Percentiles rank a stretch among this genome's conserved stretches.
These are phyloP conservation scores for Drosophila funebris DNA, from an alignment of 1,140 invertebrate genomes.

Conservation along the genomic window DNA sequence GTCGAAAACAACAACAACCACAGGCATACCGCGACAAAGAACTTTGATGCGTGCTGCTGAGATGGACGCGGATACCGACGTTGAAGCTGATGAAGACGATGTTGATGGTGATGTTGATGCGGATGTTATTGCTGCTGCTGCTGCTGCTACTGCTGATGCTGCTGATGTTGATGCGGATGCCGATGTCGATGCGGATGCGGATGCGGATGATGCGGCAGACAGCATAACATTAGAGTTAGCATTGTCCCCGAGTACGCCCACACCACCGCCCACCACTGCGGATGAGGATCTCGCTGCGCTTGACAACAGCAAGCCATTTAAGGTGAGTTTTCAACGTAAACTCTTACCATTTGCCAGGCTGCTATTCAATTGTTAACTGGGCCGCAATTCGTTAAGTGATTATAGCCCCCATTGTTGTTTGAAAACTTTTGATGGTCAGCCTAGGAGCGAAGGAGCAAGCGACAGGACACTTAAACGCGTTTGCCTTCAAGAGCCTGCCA, in stretches of 20 bases:
- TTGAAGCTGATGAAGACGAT: slow-evolving; percentile 25
- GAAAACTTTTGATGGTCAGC: slow-evolving; percentile 34
- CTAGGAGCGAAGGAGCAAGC: background rate
- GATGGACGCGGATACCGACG: slow-evolving; percentile 67
- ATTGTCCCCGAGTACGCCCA: slow-evolving; percentile 62
- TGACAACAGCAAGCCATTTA: slow-evolving; percentile 74
- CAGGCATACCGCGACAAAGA: slow-evolving; percentile 49
- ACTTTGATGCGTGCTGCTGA: slow-evolving; percentile 65
- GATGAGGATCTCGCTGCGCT: slow-evolving; percentile 64
- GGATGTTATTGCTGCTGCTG: slow-evolving; percentile 30
- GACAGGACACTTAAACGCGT: slow-evolving; percentile 22
- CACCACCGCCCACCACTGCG: slow-evolving; percentile 61
- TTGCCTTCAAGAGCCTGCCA: slow-evolving; percentile 13
- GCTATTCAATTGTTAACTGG: slow-evolving; percentile 32
- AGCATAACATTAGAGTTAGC: slow-evolving; percentile 71
- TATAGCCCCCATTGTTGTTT: slow-evolving; percentile 38
- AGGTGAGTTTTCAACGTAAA: slow-evolving; percentile 43
- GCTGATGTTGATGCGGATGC: slow-evolving; percentile 45
- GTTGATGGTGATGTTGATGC: slow-evolving; percentile 44
- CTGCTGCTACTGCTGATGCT: slow-evolving; percentile 55
- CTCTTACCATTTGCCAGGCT: background rate
- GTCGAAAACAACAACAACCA: slow-evolving; percentile 27
- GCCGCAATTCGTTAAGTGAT: slow-evolving; percentile 66
- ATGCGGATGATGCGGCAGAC: slow-evolving; percentile 67
- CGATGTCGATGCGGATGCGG: slow-evolving; percentile 45